Evolutionary conservation across 2,888 invertebrate genomes (phyloP), one percentile per base, ranked within the genome.

Genomic region (Andricus quercusramuli): DNA sequence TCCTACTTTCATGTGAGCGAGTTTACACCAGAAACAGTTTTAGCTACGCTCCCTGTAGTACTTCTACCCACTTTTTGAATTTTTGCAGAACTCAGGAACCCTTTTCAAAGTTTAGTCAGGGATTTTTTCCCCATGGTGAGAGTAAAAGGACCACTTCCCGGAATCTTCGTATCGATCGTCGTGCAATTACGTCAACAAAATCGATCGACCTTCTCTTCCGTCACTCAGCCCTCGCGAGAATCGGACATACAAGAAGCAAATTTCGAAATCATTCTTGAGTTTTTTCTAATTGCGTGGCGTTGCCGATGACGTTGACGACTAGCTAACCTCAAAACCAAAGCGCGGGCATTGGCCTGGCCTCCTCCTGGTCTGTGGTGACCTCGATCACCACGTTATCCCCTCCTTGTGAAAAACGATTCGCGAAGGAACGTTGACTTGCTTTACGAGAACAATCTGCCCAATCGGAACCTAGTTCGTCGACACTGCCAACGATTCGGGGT

Each of bases 391-490:
- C 65, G 78, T 79, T 44, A 76, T 80, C 79, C 79, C 84, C 79
- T 77, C 62, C 80, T 67, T 59, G 79, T 77, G 79, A 80, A 79
- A 78, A 74, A 76, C 80, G 68, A 83, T 68, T 83, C 79, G 77
- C 78, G 32, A 65, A 79, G 79, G 77, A 81, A 81, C 79, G 78
- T 51, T 74, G 51, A 37, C 32, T 32, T 32, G 22, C 22, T 74
- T 59, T 74, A 32, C 32, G 56, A 74, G 32, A 56, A 56, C 32
- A 74, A 74, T 74, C 80, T 79, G 78, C 78, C 79, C 80, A 83
- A 82, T 82, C 51, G 79, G 64, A 79, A 81, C 79, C 78, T 78
- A 80, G 82, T 83, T 83, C 82, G 81, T 80, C 82, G 83, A 82
- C 82, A 83, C 81, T 74, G 25, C 11, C 56, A 56, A 74, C 56